Conservation (phyloP, 2,113 vertebrate species). For the Baryphthengus martii region DNA sequence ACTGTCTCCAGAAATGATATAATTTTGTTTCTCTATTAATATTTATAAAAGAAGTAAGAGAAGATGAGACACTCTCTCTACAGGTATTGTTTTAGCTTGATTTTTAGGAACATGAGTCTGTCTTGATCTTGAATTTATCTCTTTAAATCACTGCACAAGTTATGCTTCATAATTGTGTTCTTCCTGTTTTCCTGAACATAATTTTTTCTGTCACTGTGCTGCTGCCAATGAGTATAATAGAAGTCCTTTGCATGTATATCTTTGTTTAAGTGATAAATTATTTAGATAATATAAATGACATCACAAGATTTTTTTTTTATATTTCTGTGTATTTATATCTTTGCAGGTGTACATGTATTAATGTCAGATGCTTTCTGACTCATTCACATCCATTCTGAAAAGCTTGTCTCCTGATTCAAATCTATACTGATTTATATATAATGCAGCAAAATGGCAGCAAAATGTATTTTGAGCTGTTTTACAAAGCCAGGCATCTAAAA, state of each 20-base stretch:
- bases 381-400: neutral
- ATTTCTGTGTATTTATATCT: neutral
- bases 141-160: neutral
- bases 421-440: neutral
- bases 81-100: neutral
- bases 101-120: neutral
- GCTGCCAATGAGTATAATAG: neutral
- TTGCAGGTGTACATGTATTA: neutral
- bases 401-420: neutral
- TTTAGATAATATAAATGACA: neutral
- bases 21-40: neutral
- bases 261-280: constrained; percentile 15
- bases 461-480: neutral
- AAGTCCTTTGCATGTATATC: neutral
- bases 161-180: neutral
- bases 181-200: neutral
- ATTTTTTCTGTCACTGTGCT: neutral
- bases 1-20: neutral
- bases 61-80: neutral
- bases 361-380: neutral
- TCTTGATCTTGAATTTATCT: neutral
- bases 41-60: neutral
- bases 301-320: neutral
- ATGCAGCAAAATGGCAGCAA: neutral
- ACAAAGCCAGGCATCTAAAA: neutral